These are phyloP conservation scores for Romanogobio albipinnatus DNA, from an alignment of 2,113 vertebrate species.

Conservation along the genomic window DNA sequence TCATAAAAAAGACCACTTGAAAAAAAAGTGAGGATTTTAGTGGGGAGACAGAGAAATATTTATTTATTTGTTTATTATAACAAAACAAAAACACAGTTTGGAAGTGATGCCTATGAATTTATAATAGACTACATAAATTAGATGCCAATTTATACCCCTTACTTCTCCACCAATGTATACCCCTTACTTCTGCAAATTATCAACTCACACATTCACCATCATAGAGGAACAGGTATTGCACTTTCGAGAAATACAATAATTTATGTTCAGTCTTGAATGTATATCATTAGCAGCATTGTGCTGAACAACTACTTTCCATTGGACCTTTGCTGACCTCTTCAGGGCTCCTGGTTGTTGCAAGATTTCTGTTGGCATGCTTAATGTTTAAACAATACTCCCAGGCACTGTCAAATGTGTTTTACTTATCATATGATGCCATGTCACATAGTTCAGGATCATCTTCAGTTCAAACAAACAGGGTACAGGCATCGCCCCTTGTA, in stretches of 20 bases:
- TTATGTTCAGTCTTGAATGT: background rate
- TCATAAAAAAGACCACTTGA: conserved; percentile 27
- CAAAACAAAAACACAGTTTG: background rate
- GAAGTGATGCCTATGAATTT: background rate
- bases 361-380: background rate
- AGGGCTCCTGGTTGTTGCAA: background rate
- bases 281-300: background rate
- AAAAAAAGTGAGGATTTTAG: background rate
- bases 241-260: background rate
- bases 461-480: background rate
- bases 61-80: background rate
- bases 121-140: background rate
- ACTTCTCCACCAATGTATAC: background rate
- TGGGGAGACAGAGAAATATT: background rate
- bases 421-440: background rate
- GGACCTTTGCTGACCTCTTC: background rate
- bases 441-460: background rate
- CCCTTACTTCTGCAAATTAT: background rate
- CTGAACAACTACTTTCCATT: background rate
- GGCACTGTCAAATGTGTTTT: background rate
- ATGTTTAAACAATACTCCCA: background rate
- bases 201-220: background rate
- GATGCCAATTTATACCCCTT: background rate
- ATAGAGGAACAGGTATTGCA: background rate
- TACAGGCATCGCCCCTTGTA: background rate